A percentile compares a stretch with the other conserved stretches of the same genome.
phyloP scores from a whole-genome alignment of 2,797 vertebrate species.

The Mareca penelope region DNA sequence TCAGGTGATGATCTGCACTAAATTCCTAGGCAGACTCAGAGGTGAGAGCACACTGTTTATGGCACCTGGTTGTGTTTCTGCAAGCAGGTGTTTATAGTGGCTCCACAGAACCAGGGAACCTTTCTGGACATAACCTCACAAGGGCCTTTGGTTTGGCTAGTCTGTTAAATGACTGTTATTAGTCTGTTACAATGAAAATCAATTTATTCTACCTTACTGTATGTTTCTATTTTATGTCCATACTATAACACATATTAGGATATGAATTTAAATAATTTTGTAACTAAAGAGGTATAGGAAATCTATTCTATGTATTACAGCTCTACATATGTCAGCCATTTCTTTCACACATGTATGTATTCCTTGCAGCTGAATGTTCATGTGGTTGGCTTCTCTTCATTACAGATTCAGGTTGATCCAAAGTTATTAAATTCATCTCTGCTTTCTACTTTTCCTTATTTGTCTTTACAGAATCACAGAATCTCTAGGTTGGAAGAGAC shows the following conservation, averaged over 20 bases:
- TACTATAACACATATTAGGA: background rate
- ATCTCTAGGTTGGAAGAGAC: too few relatives aligned
- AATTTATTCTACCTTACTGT: background rate
- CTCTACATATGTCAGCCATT: background rate
- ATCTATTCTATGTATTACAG: background rate
- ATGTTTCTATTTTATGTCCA: background rate
- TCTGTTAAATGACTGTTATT: background rate
- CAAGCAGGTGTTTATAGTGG: background rate
- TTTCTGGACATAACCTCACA: background rate
- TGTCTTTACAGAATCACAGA: too few relatives aligned
- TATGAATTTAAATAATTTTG: background rate
- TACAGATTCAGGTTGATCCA: background rate
- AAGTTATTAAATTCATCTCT: conserved; percentile 34
- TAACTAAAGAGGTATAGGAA: background rate
- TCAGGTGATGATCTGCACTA: background rate
- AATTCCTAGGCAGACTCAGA: background rate
- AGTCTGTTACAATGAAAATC: background rate
- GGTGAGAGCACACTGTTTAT: background rate
- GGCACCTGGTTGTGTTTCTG: background rate
- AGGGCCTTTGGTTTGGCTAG: background rate
- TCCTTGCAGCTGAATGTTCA: conserved; percentile 5
- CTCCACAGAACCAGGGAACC: background rate
- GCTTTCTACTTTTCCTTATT: background rate
- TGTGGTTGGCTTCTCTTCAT: conserved; percentile 10
- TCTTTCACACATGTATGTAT: background rate